These are phyloP conservation scores for Stomatorhinus walkeri DNA, from an alignment of 2,797 vertebrate species.

Conservation along the genomic window DNA sequence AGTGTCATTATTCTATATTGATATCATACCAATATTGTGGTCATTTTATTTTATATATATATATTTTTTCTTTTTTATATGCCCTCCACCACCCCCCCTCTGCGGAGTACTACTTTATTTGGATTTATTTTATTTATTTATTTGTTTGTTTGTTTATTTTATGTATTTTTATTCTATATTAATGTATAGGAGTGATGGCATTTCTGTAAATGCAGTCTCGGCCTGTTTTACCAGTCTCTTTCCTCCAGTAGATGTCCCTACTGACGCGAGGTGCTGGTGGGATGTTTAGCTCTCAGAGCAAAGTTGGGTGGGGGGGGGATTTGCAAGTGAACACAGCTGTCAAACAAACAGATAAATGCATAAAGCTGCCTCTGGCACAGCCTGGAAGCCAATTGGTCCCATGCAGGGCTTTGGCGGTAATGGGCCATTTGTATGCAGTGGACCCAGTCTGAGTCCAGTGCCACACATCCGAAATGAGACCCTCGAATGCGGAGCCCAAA, in stretches of 20 bases:
- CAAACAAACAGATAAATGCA: constrained; percentile 13
- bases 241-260: background rate
- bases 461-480: background rate
- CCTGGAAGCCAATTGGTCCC: constrained; percentile 12
- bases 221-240: background rate
- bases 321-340: constrained; percentile 3
- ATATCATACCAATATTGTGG: background rate
- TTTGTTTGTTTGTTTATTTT: no score
- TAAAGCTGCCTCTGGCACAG: background rate
- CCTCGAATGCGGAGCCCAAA: background rate
- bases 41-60: background rate
- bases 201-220: background rate
- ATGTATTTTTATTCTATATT: background rate
- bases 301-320: background rate
- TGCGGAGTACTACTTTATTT: no score
- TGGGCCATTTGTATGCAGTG: constrained; percentile 15
- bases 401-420: constrained; percentile 7
- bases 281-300: background rate
- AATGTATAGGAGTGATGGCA: background rate
- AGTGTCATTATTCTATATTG: background rate
- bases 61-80: background rate
- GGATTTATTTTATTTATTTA: no score
- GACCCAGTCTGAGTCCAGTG: background rate
- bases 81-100: no score
- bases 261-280: background rate